Conservation (phyloP, 2,113 vertebrate genomes). For the Crotalus horridus region DNA sequence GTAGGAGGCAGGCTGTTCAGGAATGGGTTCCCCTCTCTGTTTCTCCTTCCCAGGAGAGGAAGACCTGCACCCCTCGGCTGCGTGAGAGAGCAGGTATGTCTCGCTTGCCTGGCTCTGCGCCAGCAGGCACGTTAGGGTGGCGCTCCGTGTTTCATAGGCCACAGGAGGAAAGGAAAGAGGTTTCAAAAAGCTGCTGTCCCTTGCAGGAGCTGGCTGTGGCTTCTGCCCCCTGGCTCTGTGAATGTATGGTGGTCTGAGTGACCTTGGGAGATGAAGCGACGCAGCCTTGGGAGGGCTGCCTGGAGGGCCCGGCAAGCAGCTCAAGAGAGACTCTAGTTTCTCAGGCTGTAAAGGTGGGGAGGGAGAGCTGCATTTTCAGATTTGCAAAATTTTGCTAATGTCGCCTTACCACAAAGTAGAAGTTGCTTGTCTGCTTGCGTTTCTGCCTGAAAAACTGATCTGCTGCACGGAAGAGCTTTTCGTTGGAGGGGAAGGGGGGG, state of each 20-base stretch:
- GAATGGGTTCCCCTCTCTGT: background rate
- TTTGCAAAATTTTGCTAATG: background rate
- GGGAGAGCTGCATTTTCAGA: background rate
- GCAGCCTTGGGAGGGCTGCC: background rate
- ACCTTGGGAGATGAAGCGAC: background rate
- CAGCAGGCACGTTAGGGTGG: background rate
- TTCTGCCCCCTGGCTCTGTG: background rate
- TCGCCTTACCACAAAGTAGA: background rate
- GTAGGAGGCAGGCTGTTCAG: background rate
- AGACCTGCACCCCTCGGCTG: background rate
- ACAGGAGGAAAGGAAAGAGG: background rate
- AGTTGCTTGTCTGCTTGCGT: background rate
- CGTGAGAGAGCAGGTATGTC: background rate
- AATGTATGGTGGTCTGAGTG: background rate
- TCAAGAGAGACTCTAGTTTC: background rate
- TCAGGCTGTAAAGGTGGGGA: background rate
- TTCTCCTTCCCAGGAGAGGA: background rate
- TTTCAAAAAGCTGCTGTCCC: background rate
- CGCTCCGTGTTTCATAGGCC: background rate
- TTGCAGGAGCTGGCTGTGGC: background rate
- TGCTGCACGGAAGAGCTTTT: background rate
- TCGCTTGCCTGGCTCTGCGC: background rate
- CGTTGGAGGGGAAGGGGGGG: background rate
- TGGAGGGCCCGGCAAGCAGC: background rate
- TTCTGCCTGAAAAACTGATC: background rate